Evolutionary conservation across 2,113 vertebrate genomes (phyloP).

Genomic region (Meriones unguiculatus): DNA sequence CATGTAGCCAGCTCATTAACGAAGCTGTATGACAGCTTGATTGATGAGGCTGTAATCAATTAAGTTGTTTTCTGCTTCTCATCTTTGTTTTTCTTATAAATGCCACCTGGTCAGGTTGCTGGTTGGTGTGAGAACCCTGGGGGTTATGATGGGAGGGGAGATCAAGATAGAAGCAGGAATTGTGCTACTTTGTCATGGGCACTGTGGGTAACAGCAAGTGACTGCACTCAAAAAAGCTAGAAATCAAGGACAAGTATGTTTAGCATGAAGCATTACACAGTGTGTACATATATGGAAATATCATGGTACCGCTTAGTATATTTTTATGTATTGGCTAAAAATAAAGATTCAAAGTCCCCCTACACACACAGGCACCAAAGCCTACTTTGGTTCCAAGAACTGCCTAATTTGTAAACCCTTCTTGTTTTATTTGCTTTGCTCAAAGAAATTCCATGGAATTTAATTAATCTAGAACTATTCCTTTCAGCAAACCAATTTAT

Average conservation of each 20-base stretch:
- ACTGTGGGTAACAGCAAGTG: background rate
- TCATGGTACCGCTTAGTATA: background rate
- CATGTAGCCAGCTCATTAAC: background rate
- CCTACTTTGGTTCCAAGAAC: background rate
- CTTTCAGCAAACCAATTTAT: conserved; percentile 1
- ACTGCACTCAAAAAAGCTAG: background rate
- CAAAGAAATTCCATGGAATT: background rate
- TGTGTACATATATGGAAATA: background rate
- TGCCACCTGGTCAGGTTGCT: background rate
- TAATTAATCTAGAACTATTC: background rate
- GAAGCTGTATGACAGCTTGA: background rate
- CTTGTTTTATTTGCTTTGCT: background rate
- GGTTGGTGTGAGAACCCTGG: background rate
- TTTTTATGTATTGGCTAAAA: background rate
- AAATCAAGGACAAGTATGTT: background rate
- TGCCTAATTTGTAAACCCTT: background rate
- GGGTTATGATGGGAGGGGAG: too few relatives aligned
- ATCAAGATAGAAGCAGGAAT: too few relatives aligned
- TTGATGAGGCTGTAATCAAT: background rate
- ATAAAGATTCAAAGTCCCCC: background rate
- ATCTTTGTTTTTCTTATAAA: background rate
- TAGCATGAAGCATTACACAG: background rate
- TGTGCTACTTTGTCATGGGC: background rate
- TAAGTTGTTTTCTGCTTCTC: background rate
- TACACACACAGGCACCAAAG: background rate